Base-by-base conservation (phyloP, 2,888 invertebrate species). In the Perizoma flavofasciatum region DNA sequence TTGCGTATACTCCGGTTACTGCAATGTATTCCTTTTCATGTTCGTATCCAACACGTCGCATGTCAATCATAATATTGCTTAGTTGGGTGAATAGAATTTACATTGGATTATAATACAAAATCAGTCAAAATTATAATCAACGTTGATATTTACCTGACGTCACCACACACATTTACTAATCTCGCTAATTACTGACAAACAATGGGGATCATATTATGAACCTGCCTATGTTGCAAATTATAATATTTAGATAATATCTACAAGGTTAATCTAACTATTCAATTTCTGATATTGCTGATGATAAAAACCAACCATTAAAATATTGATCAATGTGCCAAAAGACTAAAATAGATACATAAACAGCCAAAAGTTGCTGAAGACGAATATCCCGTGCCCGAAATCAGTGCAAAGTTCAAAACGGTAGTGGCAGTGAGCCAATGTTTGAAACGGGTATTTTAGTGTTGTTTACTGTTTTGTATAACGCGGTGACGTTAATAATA, bases 321-420 rank as follows among this genome's bases (percentile, higher is more conserved):
- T 52, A 61, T 43, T 57, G 44, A 57, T 54, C 66, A 67, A 67
- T 65, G 74, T 87, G 89, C 89, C 89, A 89, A 88, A 79, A 77
- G 59, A 77, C 76, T 56, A 72, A 88, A 88, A 88, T 89, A 89
- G 84, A 82, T 55, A 64, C 63, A 77, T 77, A 84, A 85, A 87
- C 83, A 85, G 74, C 80, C 74, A 77, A 85, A 87, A 85, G 79
- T 82, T 78, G 78, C 78, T 71, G 81, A 78, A 82, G 74, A 82
- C 74, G 77, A 79, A 86, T 88, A 89, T 85, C 88, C 89, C 80
- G 85, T n/a, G n/a, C n/a, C n/a, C n/a, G n/a, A n/a, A 81, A 86
- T 83, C 85, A 77, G 89, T 88, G 81, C 90, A 87, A 90, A 90
- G 91, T 89, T 88, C 90, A 85, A 63, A 66, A 79, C 77, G 76